Evolutionary conservation across 2,888 invertebrate species (phyloP).

Genomic region (Drosophila engyochracea): DNA sequence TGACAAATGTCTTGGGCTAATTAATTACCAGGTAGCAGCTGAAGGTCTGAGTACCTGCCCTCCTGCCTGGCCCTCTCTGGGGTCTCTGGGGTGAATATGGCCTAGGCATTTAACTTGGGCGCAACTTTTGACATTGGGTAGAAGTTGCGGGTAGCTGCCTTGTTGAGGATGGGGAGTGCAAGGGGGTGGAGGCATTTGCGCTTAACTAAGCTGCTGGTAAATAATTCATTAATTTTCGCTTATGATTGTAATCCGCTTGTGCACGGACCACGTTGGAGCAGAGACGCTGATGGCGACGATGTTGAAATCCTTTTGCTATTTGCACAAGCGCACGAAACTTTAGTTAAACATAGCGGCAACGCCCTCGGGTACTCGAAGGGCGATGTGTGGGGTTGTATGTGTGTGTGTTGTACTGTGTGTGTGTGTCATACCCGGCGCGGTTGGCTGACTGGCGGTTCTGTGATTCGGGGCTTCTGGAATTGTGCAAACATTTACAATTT

Average conservation of each 20-base stretch:
- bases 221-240: slow-evolving; percentile 83
- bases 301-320: slow-evolving; percentile 69
- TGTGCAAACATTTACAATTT: slow-evolving; percentile 80
- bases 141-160: slow-evolving; percentile 16
- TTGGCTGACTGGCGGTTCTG: slow-evolving; percentile 46
- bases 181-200: slow-evolving; percentile 30
- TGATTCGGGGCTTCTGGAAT: slow-evolving; percentile 53
- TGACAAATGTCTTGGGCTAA: slow-evolving; percentile 69
- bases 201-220: slow-evolving; percentile 80
- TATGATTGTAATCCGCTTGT: slow-evolving; percentile 81
- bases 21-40: slow-evolving; percentile 69
- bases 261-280: slow-evolving; percentile 43
- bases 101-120: slow-evolving; percentile 53
- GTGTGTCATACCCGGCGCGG: slow-evolving; percentile 31
- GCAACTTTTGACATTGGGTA: slow-evolving; percentile 58
- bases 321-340: slow-evolving; percentile 74
- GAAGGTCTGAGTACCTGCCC: slow-evolving; percentile 10
- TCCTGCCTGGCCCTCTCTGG: background rate
- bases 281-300: slow-evolving; percentile 47
- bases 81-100: slow-evolving; percentile 17
- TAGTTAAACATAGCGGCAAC: slow-evolving; percentile 71
- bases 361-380: slow-evolving; percentile 52
- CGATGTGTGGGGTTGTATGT: background rate
- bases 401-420: background rate
- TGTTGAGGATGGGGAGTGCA: background rate